Conservation (phyloP, 2,888 invertebrate genomes). For the Lasioglossum malachurum region DNA sequence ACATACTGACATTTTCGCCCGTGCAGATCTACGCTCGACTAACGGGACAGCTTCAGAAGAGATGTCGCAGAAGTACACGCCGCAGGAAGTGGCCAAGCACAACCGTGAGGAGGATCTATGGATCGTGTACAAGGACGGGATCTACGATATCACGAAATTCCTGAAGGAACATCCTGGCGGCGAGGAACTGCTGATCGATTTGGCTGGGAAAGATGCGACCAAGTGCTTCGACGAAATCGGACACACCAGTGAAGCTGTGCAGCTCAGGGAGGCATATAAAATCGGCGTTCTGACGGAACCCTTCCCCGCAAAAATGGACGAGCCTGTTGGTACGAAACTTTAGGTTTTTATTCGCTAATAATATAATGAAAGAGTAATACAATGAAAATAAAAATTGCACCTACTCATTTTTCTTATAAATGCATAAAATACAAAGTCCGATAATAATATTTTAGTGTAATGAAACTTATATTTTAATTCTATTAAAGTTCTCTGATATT, state of each 20-base stretch:
- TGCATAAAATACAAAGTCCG: too few species aligned
- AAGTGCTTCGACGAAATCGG: slow-evolving; percentile 90
- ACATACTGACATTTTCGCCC: not conserved
- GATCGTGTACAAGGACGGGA: slow-evolving; percentile 86
- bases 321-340: not conserved
- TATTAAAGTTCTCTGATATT: too few species aligned
- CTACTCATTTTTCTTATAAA: too few species aligned
- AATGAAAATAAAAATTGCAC: too few species aligned
- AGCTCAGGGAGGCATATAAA: slow-evolving; percentile 87
- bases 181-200: slow-evolving; percentile 87
- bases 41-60: slow-evolving; percentile 6
- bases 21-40: not conserved
- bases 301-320: rapidly evolving
- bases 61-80: slow-evolving; percentile 75
- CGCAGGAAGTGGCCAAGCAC: slow-evolving; percentile 86
- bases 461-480: too few species aligned
- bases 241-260: slow-evolving; percentile 88
- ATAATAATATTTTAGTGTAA: too few species aligned
- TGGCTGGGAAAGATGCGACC: slow-evolving; percentile 87
- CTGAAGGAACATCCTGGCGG: slow-evolving; percentile 88
- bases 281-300: slow-evolving; percentile 84
- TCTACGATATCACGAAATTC: slow-evolving; percentile 87
- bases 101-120: slow-evolving; percentile 85
- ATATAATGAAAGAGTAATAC: too few species aligned
- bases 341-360: not conserved